phyloP scores from a whole-genome alignment of 2,797 vertebrate genomes.

The Gallinago stenura region DNA sequence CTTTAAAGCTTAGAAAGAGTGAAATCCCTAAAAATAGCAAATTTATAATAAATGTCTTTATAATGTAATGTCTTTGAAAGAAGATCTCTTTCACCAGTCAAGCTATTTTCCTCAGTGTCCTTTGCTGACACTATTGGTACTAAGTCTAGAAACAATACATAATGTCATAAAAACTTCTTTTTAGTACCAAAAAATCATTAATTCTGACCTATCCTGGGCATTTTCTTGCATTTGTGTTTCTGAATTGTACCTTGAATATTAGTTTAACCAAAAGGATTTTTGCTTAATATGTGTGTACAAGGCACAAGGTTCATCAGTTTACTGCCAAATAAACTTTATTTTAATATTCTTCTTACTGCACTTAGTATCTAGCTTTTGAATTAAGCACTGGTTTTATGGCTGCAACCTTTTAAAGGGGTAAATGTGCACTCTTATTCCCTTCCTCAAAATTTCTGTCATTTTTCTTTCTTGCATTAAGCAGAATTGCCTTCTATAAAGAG shows the following conservation, averaged over 20 bases:
- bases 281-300: neutral
- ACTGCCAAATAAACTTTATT: constrained; percentile 51
- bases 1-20: neutral
- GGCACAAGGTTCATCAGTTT: constrained; percentile 21
- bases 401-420: constrained; percentile 35
- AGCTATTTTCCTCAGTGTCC: neutral
- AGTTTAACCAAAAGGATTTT: neutral
- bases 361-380: constrained; percentile 33
- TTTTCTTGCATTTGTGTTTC: neutral
- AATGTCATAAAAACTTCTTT: neutral
- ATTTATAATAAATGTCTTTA: neutral
- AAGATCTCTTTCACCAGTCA: neutral
- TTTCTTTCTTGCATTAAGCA: constrained; percentile 16
- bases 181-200: neutral
- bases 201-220: neutral
- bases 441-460: constrained; percentile 8
- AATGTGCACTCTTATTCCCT: neutral
- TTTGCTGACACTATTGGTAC: neutral
- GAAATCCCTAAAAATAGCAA: neutral
- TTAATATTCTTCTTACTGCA: constrained; percentile 19
- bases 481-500: constrained; percentile 14
- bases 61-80: neutral
- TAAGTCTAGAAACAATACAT: neutral
- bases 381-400: constrained; percentile 17
- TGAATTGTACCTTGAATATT: neutral